phyloP scores from a whole-genome alignment of 2,888 invertebrate genomes.

The Ichneumon xanthorius region DNA sequence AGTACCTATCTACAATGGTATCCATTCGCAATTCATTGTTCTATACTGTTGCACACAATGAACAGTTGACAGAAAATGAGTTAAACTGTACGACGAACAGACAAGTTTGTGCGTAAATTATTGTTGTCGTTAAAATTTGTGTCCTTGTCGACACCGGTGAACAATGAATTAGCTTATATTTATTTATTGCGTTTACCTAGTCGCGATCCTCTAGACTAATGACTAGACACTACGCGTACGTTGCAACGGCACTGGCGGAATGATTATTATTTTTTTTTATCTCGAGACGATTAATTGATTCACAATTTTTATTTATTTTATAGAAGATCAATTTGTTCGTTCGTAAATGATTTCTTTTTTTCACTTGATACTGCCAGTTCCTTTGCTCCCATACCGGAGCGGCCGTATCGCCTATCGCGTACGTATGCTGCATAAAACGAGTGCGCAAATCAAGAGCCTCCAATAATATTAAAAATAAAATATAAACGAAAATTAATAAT shows the following conservation, averaged over 20 bases:
- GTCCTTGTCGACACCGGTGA: conserved; percentile 23
- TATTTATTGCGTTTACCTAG: conserved; percentile 48
- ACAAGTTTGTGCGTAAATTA: background rate
- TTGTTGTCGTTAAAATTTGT: background rate
- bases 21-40: conserved; percentile 61
- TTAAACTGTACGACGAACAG: conserved; percentile 12
- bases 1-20: conserved; percentile 52
- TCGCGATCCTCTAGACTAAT: conserved; percentile 56
- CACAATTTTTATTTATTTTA: conserved; percentile 20
- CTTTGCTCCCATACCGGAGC: conserved; percentile 46
- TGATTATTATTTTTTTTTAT: background rate
- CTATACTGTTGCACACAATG: conserved; percentile 29
- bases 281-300: background rate
- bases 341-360: background rate
- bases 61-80: background rate
- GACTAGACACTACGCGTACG: conserved; percentile 54
- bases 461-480: conserved; percentile 71
- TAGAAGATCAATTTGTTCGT: background rate
- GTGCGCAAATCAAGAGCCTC: conserved; percentile 78
- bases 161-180: conserved; percentile 51
- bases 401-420: conserved; percentile 74
- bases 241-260: conserved; percentile 62
- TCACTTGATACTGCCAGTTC: conserved; percentile 52
- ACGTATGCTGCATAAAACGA: conserved; percentile 76
- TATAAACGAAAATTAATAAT: conserved; percentile 52